A percentile compares a stretch with the other conserved stretches of the same genome.
Evolutionary conservation across 2,113 vertebrate genomes (phyloP).

Genomic region (Cynoglossus semilaevis): DNA sequence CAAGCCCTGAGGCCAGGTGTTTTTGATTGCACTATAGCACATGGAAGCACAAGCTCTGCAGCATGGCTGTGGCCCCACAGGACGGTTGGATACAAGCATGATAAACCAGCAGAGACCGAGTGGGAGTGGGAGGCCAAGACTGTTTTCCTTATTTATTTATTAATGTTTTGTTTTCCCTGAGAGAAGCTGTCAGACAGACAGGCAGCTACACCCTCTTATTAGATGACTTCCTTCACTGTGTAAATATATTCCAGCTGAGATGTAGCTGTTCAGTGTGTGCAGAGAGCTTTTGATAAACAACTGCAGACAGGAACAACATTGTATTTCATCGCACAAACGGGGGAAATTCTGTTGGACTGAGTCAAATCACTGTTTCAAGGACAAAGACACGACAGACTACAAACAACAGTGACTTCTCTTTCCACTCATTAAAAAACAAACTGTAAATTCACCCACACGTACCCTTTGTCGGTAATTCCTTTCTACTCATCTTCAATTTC

Average conservation of each 20-base stretch:
- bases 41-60: constrained; percentile 55
- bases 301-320: constrained; percentile 28
- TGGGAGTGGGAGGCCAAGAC: constrained; percentile 55
- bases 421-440: constrained; percentile 15
- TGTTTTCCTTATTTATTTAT: constrained; percentile 66
- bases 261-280: constrained; percentile 29
- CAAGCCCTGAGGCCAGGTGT: constrained; percentile 72
- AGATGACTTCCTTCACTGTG: constrained; percentile 57
- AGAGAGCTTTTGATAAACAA: constrained; percentile 51
- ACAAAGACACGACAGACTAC: constrained; percentile 9
- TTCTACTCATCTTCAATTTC: constrained; percentile 1
- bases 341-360: constrained; percentile 2
- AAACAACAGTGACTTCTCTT: constrained; percentile 29
- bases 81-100: constrained; percentile 46
- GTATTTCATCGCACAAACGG: constrained; percentile 15
- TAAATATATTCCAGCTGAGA: constrained; percentile 61
- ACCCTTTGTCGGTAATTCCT: not conserved
- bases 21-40: constrained; percentile 71
- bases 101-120: constrained; percentile 53
- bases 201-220: constrained; percentile 63
- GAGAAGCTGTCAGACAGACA: constrained; percentile 51
- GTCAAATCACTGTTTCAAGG: not conserved
- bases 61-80: constrained; percentile 54
- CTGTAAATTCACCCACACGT: not conserved
- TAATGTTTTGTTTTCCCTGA: constrained; percentile 68